Evolutionary conservation across 1,140 invertebrate genomes (phyloP), one percentile per base, ranked within the genome.

Genomic region (Agrypnia vestita): DNA sequence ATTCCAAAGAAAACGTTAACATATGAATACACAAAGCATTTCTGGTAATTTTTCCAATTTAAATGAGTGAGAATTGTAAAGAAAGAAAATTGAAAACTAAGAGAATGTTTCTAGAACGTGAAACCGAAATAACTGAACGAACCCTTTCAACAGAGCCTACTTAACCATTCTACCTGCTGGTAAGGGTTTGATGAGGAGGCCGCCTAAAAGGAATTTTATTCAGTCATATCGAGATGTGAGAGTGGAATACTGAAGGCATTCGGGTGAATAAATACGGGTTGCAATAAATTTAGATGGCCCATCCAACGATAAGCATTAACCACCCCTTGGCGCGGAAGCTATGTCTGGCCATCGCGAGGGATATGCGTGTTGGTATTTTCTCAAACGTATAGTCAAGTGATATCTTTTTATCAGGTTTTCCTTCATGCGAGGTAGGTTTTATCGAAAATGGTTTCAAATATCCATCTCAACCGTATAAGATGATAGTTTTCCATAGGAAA

Each of bases 201-300:
- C 8, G 61, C 19, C 46, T 71, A 47, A 71, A 71, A 15, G 15
- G 46, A 49, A 71, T 47, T 71, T 71, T 71, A 71, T 71, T 17
- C 47, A 47, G 67, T 51, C 44, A 71, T 71, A 71, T 71, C n/a
- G 35, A 35, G 47, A 35, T 35, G 25, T 46, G 64, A 10, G 43
- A 67, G 56, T 51, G 59, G 75, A 81, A 81, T 81, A 81, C 78
- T 19, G 77, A 61, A 76, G 35, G 71, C 71, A 78, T 78, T 75
- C 59, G 51, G 69, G 78, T 82, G 78, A 82, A 73, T 79, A 79
- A 75, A 79, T 78, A 82, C 53, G 77, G 80, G 76, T 67, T 79
- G 72, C 77, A 79, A 82, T 82, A 82, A 82, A 82, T 82, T 82
- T 76, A 76, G 77, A 82, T 79, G 55, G 80, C 72, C 80, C 76